Evolutionary conservation across 1,140 invertebrate genomes (phyloP), one percentile per base, ranked within the genome.

Genomic region (Zeugodacus cucurbitae): DNA sequence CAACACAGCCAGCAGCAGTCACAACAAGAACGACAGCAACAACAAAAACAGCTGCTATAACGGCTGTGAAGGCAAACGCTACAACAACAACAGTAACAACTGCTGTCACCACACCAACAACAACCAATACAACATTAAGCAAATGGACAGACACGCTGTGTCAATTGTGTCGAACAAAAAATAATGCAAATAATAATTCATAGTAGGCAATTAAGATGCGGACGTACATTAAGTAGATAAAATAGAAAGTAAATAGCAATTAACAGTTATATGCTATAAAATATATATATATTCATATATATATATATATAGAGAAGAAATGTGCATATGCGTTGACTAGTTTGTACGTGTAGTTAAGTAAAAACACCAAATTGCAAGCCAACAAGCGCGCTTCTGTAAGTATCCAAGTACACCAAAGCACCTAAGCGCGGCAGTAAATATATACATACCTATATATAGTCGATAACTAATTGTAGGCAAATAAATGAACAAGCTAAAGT

Each of bases 81-180:
- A 67, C 64, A 34, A 11, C 32, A 67, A 8, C 64, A 70, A 34
- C 26, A 34, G 14, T 17, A 37, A 70, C 64, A 70, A 2, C 64
- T 26, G 32, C 26, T 26, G 10, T 29, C 34, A 11, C 32, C 14
- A 17, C 41, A 74, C 1, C 70, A 82, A 32, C 41, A 82, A 82
- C 74, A 82, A 14, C 37, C 22, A 82, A 48, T 20, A 44, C 41
- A 48, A 82, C 41, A 82, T 82, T 82, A 54, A 82, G 74, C 41
- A 82, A 82, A 82, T 82, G 74, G 74, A 48, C 41, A 41, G 74
- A 82, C n/a, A 48, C 74, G 17, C 26, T 82, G 17, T 82, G 74
- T 82, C 74, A 82, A 82, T 82, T 82, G 20, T 82, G 74, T 48
- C 74, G 74, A 26, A 54, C 74, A 22, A 82, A 82, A 82, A 82